Percentiles rank a stretch among this genome's conserved stretches.
These are phyloP conservation scores for Tromatobia lineatoria DNA, from an alignment of 2,888 invertebrate species.

Conservation along the genomic window DNA sequence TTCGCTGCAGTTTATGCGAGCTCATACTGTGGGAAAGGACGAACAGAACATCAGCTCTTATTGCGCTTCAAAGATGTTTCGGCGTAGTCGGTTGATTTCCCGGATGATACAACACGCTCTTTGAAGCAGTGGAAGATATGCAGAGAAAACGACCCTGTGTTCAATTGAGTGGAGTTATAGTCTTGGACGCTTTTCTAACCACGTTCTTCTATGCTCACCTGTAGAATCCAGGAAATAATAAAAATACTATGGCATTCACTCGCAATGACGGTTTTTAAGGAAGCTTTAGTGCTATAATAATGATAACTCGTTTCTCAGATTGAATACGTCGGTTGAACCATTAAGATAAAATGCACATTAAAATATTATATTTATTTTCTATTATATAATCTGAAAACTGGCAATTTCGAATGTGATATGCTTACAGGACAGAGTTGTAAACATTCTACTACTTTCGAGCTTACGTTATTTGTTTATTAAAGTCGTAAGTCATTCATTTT, in stretches of 20 bases:
- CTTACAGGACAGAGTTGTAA: background rate
- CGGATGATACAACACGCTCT: conserved; percentile 45
- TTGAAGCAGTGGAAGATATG: conserved; percentile 38
- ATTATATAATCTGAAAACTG: background rate
- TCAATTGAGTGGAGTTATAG: conserved; percentile 8
- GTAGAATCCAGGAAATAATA: conserved; percentile 58
- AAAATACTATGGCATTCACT: conserved; percentile 27
- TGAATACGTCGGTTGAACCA: background rate
- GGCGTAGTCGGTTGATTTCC: conserved; percentile 62
- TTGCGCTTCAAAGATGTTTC: conserved; percentile 52
- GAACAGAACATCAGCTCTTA: conserved; percentile 37
- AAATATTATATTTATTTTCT: background rate
- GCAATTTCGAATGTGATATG: background rate
- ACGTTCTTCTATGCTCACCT: conserved; percentile 18
- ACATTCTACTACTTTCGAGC: too few relatives aligned
- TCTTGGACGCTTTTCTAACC: conserved; percentile 8
- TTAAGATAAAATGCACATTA: background rate
- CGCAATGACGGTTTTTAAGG: background rate
- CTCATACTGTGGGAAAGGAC: conserved; percentile 46
- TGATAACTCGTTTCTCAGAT: conserved; percentile 1
- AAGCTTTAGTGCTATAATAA: background rate
- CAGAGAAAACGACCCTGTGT: conserved; percentile 17
- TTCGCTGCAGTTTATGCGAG: background rate
- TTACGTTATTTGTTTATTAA: too few relatives aligned
- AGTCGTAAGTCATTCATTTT: too few relatives aligned